Base-by-base conservation (phyloP, 1,140 invertebrate genomes). In the Drosophila lowei region DNA sequence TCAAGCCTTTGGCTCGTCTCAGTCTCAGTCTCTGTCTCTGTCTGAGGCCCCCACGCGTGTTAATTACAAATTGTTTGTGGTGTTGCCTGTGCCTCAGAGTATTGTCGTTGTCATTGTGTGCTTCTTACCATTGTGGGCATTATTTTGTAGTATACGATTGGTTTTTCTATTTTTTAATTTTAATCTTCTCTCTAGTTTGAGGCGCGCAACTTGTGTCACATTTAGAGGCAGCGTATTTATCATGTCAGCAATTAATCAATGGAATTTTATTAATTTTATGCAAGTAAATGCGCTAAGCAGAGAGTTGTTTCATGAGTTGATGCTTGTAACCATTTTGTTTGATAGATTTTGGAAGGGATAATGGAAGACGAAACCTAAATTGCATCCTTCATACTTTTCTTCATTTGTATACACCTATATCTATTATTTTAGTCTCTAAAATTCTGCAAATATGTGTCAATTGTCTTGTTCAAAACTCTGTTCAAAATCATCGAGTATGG, bases 11-110 rank as follows among this genome's bases (percentile, higher is more conserved):
- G 52, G 49, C 23, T 61, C 49, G 64, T 75, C 70, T 54, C 64
- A 30, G 49, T 63, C 52, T 43, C 54, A 64, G 67, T 53, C 54
- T 72, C 34, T 11, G 34, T 62, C 54, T 38, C 46, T 16, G 34
- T 60, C 23, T 30, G 55, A 41, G 60, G 55, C 56, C 56, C 81
- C 81, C 81, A 86, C 81, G 78, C 78, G 77, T 77, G 68, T 77
- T 79, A 88, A 88, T 81, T 88, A 86, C 83, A 86, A 86, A 86
- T 86, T 67, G 84, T 86, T 86, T 72, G 81, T 67, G 86, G 85
- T 86, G 65, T 30, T 66, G 62, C 30, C 21, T 43, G 28, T 52
- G 49, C 11, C 13, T 23, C 23, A 0, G 23, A 23, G 23, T 23
- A 8, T 16, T 52, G 25, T 28, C 49, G 47, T 55, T 80, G 48